Evolutionary conservation across 2,888 invertebrate species (phyloP).

Genomic region (Autographa gamma): DNA sequence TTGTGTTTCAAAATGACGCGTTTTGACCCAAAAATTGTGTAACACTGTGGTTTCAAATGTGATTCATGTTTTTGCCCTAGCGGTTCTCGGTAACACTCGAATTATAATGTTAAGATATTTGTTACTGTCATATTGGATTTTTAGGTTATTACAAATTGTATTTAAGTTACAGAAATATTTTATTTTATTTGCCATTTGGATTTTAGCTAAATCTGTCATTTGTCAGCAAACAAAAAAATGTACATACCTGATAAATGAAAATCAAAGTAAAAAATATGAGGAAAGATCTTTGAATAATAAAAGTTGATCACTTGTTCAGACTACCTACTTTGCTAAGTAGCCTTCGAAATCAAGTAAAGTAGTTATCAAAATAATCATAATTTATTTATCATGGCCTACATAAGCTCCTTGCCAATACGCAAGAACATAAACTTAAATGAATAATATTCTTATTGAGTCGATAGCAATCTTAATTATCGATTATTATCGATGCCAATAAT

Average conservation of each 20-base stretch:
- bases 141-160: neutral
- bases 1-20: slow-evolving; percentile 56
- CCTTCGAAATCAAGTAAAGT: slow-evolving; percentile 1
- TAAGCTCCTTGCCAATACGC: slow-evolving; percentile 1
- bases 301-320: neutral
- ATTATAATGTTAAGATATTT: slow-evolving; percentile 45
- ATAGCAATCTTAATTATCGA: slow-evolving; percentile 4
- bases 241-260: no score
- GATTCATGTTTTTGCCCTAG: slow-evolving; percentile 53
- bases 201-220: no score
- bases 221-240: no score
- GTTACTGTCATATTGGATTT: slow-evolving; percentile 35
- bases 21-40: slow-evolving; percentile 57
- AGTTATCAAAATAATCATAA: slow-evolving; percentile 1
- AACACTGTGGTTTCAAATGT: slow-evolving; percentile 54
- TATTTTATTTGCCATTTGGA: no score
- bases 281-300: neutral
- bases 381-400: slow-evolving; percentile 4
- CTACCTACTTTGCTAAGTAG: neutral
- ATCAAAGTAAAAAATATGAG: no score
- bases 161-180: no score
- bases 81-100: slow-evolving; percentile 31
- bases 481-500: slow-evolving; percentile 4
- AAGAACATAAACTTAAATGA: slow-evolving; percentile 4
- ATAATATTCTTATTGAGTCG: slow-evolving; percentile 4